phyloP scores from a whole-genome alignment of 2,113 vertebrate species.

The Etia nguti region DNA sequence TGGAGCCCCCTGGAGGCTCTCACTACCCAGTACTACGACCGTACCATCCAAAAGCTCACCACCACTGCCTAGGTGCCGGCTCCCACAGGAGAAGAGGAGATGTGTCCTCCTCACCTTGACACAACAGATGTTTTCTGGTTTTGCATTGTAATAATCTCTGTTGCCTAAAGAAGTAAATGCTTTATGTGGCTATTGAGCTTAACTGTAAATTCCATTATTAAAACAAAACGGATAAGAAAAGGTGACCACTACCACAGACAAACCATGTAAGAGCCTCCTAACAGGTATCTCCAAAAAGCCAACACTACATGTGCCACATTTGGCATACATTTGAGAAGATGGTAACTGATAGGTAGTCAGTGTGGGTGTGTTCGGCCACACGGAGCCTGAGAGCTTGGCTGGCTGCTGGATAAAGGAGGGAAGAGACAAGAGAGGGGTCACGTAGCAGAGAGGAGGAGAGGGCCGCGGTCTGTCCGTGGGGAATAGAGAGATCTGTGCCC shows the following conservation, averaged over 20 bases:
- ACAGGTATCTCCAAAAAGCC: not conserved
- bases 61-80: conserved; percentile 58
- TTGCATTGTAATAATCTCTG: not conserved
- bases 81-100: not conserved
- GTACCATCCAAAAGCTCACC: conserved; percentile 98
- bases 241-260: not conserved
- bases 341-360: not conserved
- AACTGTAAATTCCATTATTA: not conserved
- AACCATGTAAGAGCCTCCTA: not conserved
- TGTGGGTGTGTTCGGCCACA: conserved; percentile 33
- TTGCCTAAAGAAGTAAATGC: not conserved
- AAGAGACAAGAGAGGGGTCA: conserved; percentile 29
- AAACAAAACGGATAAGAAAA: not conserved
- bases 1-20: conserved; percentile 93
- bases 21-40: conserved; percentile 98
- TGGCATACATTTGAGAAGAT: not conserved
- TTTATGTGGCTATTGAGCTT: not conserved
- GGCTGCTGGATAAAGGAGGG: conserved; percentile 7
- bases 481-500: conserved; percentile 56
- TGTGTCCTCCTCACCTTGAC: not conserved
- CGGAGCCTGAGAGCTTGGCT: not conserved
- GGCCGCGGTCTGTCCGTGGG: conserved; percentile 42
- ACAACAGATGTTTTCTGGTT: not conserved
- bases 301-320: not conserved
- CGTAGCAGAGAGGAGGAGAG: conserved; percentile 3